Percentiles rank a stretch among this genome's conserved stretches.
Evolutionary conservation across 2,797 vertebrate species (phyloP).

Genomic region (Nyctibius grandis): DNA sequence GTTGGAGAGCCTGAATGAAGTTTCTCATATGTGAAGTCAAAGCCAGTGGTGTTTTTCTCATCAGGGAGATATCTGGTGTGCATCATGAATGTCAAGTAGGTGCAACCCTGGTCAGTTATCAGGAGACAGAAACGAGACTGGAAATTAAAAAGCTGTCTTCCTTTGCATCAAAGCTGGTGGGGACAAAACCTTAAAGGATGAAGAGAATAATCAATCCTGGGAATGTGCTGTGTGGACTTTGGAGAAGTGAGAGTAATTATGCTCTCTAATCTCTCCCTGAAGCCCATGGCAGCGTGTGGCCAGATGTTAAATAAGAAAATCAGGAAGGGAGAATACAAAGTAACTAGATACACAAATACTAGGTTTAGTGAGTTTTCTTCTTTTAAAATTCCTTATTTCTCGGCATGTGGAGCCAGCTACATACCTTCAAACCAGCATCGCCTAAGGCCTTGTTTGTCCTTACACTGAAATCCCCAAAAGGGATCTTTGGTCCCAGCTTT

Average conservation of each 20-base stretch:
- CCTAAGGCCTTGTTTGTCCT: background rate
- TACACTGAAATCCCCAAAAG: background rate
- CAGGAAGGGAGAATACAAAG: background rate
- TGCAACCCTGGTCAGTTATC: background rate
- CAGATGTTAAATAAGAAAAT: background rate
- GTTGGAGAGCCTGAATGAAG: background rate
- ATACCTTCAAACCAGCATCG: background rate
- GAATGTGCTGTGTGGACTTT: background rate
- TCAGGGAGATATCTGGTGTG: background rate
- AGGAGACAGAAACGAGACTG: background rate
- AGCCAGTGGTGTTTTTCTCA: background rate
- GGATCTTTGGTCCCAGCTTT: background rate
- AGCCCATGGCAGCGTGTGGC: background rate
- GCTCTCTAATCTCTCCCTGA: background rate
- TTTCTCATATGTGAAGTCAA: background rate
- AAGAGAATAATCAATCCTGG: background rate
- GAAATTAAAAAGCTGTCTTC: background rate
- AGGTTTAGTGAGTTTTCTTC: background rate
- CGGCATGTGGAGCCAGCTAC: background rate
- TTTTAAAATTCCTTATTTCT: background rate
- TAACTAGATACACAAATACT: background rate
- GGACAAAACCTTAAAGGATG: background rate
- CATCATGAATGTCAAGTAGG: background rate
- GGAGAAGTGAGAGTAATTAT: background rate
- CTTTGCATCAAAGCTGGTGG: background rate